Base-by-base conservation (phyloP, 1,140 invertebrate species). In the Thaumetopoea pityocampa region DNA sequence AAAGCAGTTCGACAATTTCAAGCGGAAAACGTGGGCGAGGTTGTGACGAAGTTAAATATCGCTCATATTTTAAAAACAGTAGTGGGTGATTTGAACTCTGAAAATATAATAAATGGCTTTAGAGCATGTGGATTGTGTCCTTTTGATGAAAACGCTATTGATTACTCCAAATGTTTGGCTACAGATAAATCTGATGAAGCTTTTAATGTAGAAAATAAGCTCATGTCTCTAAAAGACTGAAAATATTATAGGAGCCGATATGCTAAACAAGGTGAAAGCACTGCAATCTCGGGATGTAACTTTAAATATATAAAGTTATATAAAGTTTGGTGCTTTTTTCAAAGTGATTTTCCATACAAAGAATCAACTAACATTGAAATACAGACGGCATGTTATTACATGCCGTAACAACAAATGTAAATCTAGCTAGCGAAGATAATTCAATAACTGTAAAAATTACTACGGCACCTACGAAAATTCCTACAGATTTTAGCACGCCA, bases 221-320 rank as follows among this genome's bases (percentile, higher is more conserved):
- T 20, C 19, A 20, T 20, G 19, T 20, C 19, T 20, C 19, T 20
- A 20, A 20, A 20, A 20, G 19, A 20, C 1, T 20, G 19, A 20
- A 20, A 20, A 20, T 20, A 20, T 20, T 20, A n/a, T 20, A n/a
- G 19, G 19, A 20, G 19, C 5, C 19, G 19, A 20, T 6, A 20
- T 20, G 1, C 5, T 20, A 20, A n/a, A 20, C 19, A 20, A 20
- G n/a, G n/a, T 20, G 19, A 20, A 20, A 20, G 19, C 19, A 1
- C 19, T 1, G 19, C 27, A 14, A 2, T 29, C 27, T 29, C 27
- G 12, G 27, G 27, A 4, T 29, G 27, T n/a, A 78, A 78, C n/a
- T n/a, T n/a, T n/a, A n/a, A n/a, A n/a, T n/a, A n/a, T n/a, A n/a
- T n/a, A n/a, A n/a, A n/a, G n/a, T n/a, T n/a, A n/a, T n/a, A n/a